Conservation (phyloP, 92 coral and sea anemone species). For the Anthopleura xanthogrammica region DNA sequence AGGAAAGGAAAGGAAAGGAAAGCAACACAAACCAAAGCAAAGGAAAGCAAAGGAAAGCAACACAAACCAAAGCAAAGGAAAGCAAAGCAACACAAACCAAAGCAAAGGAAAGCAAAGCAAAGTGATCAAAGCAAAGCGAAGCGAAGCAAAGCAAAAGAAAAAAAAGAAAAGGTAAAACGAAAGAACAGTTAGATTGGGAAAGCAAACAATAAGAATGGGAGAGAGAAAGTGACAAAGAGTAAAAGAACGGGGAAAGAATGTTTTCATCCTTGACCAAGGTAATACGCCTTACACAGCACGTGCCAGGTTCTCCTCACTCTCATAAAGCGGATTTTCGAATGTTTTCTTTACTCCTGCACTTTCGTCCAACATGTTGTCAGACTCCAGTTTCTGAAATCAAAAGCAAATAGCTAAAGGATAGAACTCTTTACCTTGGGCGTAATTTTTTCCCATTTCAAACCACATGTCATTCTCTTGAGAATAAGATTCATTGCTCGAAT, state of each 20-base stretch:
- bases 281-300: background rate
- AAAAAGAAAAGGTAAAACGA: too few species aligned
- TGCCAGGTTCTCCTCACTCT: slow-evolving; percentile 6
- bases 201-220: background rate
- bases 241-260: background rate
- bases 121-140: background rate
- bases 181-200: too few species aligned
- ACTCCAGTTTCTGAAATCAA: slow-evolving; percentile 18
- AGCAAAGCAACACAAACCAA: too few species aligned
- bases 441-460: too few species aligned
- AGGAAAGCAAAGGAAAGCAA: too few species aligned
- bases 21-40: too few species aligned
- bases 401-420: background rate
- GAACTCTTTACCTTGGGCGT: too few species aligned
- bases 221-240: background rate
- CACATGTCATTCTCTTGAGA: too few species aligned
- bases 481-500: too few species aligned
- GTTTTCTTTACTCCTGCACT: background rate
- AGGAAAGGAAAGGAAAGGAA: background rate
- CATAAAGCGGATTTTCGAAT: slow-evolving; percentile 41
- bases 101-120: background rate
- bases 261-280: background rate
- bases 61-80: too few species aligned
- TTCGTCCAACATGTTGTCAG: slow-evolving; percentile 23
- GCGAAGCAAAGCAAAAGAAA: background rate